Base-by-base conservation (phyloP, 2,113 vertebrate genomes). In the Megalops atlanticus region DNA sequence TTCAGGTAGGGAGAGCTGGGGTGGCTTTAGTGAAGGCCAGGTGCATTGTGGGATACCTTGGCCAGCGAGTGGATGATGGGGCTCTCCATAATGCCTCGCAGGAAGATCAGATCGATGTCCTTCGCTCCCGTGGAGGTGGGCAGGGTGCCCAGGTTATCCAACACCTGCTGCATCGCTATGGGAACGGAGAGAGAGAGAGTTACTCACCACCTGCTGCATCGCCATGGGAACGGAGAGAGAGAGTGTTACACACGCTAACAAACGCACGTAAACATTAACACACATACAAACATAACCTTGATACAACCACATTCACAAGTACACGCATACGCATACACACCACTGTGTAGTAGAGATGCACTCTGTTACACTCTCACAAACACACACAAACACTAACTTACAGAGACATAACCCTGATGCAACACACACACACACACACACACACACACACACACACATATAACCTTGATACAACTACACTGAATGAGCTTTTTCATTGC, bases 31-130 rank as follows among this genome's bases (percentile, higher is more conserved):
- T n/a, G n/a, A n/a, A n/a, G n/a, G n/a, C n/a, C n/a, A n/a, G n/a
- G n/a, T n/a, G 54, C 8, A 21, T n/a, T 86, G 79, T 88, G 85
- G 86, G 86, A 86, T 96, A 98, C 96, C 96, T 97, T 94, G 85
- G 94, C 93, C 86, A 95, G 94, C 38, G 95, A 97, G 87, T 95
- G 93, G 92, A 98, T 96, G 87, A 94, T 97, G 73, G 97, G 97
- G 89, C 98, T 99, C 91, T 99, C 98, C 96, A 99, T 98, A 91
- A 99, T 96, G 87, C 97, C 98, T 84, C 97, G 97, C 80, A 99
- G 95, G 90, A 99, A 99, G 90, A 99, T 97, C 78, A 99, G 95
- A 92, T 99, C 97, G 84, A 98, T 97, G 92, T 99, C 96, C 93
- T 98, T 98, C 89, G 97, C 97, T 6, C 96, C 97, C 0, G 95